Percentiles rank a stretch among this genome's conserved stretches.
Evolutionary conservation across 2,797 vertebrate species (phyloP).

Genomic region (Tangara arthus): DNA sequence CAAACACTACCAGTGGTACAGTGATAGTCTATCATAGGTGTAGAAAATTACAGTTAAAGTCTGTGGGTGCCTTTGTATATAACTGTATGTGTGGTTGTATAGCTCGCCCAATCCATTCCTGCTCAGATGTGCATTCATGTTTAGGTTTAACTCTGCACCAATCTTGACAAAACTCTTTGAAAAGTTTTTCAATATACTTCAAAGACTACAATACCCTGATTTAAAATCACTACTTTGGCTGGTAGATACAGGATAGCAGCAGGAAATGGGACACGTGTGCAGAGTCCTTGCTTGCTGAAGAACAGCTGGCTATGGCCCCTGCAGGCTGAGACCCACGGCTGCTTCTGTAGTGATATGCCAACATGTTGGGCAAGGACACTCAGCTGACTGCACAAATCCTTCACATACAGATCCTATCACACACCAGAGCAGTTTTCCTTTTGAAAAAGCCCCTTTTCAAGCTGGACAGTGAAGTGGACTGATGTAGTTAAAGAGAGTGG

Average conservation of each 20-base stretch:
- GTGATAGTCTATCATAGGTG: not conserved
- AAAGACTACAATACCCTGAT: not conserved
- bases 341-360: not conserved
- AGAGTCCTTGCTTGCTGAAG: not conserved
- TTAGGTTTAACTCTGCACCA: not conserved
- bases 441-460: not conserved
- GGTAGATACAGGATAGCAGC: not conserved
- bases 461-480: not conserved
- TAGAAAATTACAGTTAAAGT: not conserved
- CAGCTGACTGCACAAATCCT: not conserved
- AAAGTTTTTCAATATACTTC: not conserved
- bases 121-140: accelerated
- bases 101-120: accelerated
- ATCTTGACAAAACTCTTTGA: not conserved
- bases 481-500: not conserved
- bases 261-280: accelerated
- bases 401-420: not conserved
- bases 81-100: not conserved
- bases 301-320: accelerated
- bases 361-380: not conserved
- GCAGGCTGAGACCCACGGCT: accelerated
- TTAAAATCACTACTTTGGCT: not conserved
- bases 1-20: not conserved
- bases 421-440: not conserved
- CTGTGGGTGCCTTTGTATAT: not conserved